Evolutionary conservation across 2,888 invertebrate species (phyloP).

Genomic region (Protophormia terraenovae): DNA sequence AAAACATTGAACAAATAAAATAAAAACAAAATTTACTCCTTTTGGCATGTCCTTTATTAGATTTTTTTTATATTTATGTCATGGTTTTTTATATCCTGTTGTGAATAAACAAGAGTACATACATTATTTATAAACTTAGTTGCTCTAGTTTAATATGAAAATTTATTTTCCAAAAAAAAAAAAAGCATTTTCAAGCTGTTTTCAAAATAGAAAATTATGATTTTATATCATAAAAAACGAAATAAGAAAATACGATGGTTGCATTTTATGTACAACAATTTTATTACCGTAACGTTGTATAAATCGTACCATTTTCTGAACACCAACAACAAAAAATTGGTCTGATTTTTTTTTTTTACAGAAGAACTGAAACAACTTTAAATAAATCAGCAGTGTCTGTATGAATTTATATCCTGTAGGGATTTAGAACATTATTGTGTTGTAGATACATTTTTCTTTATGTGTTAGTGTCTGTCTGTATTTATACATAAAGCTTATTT

Average conservation of each 20-base stretch:
- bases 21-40: not conserved
- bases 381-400: conserved; percentile 19
- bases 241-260: conserved; percentile 2
- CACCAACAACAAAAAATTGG: not conserved
- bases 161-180: not conserved
- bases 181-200: conserved; percentile 34
- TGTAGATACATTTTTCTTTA: not conserved
- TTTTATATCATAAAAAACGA: not conserved
- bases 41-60: not conserved
- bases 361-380: not conserved
- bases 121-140: not conserved
- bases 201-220: conserved; percentile 45
- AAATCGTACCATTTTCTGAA: not conserved
- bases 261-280: conserved; percentile 10
- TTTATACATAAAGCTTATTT: not conserved
- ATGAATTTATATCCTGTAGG: conserved; percentile 49
- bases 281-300: not conserved
- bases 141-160: conserved; percentile 25
- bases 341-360: not conserved
- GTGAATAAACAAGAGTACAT: not conserved
- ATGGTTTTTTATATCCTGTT: not conserved
- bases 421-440: conserved; percentile 39
- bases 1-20: conserved; percentile 8
- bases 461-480: not conserved
- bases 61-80: not conserved